Evolutionary conservation across 2,797 vertebrate species (phyloP), one percentile per base, ranked within the genome.

Genomic region (Silurus aristotelis): DNA sequence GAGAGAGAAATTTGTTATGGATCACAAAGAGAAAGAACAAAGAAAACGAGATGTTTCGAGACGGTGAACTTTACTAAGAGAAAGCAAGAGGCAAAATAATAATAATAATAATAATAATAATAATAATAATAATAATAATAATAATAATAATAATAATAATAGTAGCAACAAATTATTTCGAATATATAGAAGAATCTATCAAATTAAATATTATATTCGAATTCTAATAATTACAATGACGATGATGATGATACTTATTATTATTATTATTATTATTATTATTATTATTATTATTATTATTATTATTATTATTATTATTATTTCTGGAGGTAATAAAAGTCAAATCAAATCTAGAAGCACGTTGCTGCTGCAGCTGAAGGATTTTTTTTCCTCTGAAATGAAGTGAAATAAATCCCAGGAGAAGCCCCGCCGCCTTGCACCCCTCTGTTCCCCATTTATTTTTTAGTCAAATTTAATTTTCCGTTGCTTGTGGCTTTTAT

Each of bases 401-500:
- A 19, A 79, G 13, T 48, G 31, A 63, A 63, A 25, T 63, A n/a
- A 79, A 79, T 3, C 31, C 77, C 27, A 7, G 20, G 31, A 31
- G 31, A 46, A 38, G 0, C 60, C 20, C 38, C 31, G 31, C 43
- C 0, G 60, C 25, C 14, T 15, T 84, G 73, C 83, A 87, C 79
- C 48, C 68, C 63, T 71, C 91, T 92, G 93, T 88, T 89, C 90
- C 91, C 90, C 48, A 94, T 93, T 91, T 91, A 92, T 92, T 83
- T 83, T 93, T 83, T 90, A 87, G 91, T 94, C 92, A 89, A 91
- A 94, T 92, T 87, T 27, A 88, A 94, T 94, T 93, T 93, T 90
- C 84, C 88, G 71, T 86, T 46, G 25, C 68, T 84, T 38, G 73
- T 71, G 85, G 82, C 78, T 89, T 85, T 72, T 73, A 70, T 82